Evolutionary conservation across 1,140 invertebrate genomes (phyloP), one percentile per base, ranked within the genome.

Genomic region (Caenorhabditis brenneri): DNA sequence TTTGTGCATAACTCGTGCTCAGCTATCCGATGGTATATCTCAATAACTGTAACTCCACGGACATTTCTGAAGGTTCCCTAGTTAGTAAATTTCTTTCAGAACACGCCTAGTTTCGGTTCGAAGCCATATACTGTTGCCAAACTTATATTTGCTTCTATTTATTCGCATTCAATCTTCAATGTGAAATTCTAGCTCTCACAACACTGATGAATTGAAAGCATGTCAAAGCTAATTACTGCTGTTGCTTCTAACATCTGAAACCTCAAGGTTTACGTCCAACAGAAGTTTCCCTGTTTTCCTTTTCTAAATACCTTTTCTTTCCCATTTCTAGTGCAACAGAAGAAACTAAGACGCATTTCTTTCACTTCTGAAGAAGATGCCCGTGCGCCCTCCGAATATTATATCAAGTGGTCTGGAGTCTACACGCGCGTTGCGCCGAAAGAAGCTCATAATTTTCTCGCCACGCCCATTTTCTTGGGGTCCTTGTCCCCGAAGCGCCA

Each of bases 401-500:
- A 74, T 74, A 74, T 74, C 65, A 74, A 74, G 65, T 74, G 65
- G 65, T n/a, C 15, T 9, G 12, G n/a, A 24, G 7, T 10, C 36
- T 36, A 10, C 15, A 29, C 19, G 19, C 58, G 36, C 19, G 9
- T 16, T 36, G 29, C 58, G 15, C n/a, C 36, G 29, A 15, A 24
- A 74, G 46, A 74, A 74, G 65, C 65, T 74, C 65, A 74, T 74
- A 74, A 74, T 36, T 74, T 19, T 74, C 31, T 74, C 2, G 65
- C 36, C 65, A 74, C 65, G 65, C 65, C 65, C 65, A 74, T 46
- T 42, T 74, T 42, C 33, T 74, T 74, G 65, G 65, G 65, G 65
- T 42, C 65, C 36, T 1, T 33, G 27, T 10, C 16, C n/a, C 36
- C 36, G n/a, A 36, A 31, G 27, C 27, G n/a, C 16, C 36, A 15